These are phyloP conservation scores for Luscinia megarhynchos DNA, from an alignment of 2,797 vertebrate genomes.

Conservation along the genomic window DNA sequence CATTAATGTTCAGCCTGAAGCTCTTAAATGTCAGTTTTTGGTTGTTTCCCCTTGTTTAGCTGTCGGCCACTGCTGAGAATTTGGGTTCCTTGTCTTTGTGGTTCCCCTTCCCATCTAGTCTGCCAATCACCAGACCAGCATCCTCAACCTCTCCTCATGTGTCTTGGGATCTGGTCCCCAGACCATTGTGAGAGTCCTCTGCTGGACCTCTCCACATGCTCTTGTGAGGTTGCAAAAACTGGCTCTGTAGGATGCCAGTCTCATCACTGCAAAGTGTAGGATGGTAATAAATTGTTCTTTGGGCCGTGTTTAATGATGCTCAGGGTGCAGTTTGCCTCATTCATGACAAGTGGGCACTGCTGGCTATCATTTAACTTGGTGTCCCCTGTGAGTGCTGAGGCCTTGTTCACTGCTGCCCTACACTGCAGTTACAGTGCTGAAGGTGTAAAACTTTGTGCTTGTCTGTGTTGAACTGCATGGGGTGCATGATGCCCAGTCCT, in stretches of 20 bases:
- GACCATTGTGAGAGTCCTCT: not conserved
- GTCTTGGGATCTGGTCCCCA: not conserved
- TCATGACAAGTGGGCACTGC: not conserved
- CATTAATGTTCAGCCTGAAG: not conserved
- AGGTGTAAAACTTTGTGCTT: not conserved
- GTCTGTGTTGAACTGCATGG: not conserved
- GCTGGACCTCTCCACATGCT: not conserved
- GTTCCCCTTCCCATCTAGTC: not conserved
- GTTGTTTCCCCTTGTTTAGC: not conserved
- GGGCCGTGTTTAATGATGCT: not conserved
- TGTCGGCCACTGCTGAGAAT: not conserved
- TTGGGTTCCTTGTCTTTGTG: not conserved
- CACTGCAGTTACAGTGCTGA: not conserved
- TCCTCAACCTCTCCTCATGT: fast-evolving
- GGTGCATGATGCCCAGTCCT: not conserved
- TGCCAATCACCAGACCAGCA: not conserved
- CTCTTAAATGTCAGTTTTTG: not conserved
- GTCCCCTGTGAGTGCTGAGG: not conserved
- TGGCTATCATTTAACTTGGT: not conserved
- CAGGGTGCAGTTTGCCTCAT: not conserved
- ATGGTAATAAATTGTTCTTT: not conserved
- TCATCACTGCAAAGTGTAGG: not conserved
- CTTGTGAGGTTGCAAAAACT: not conserved
- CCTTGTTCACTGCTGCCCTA: not conserved
- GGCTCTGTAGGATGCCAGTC: not conserved